Evolutionary conservation across 2,113 vertebrate species (phyloP), one percentile per base, ranked within the genome.

Genomic region (Hemichromis elongatus): DNA sequence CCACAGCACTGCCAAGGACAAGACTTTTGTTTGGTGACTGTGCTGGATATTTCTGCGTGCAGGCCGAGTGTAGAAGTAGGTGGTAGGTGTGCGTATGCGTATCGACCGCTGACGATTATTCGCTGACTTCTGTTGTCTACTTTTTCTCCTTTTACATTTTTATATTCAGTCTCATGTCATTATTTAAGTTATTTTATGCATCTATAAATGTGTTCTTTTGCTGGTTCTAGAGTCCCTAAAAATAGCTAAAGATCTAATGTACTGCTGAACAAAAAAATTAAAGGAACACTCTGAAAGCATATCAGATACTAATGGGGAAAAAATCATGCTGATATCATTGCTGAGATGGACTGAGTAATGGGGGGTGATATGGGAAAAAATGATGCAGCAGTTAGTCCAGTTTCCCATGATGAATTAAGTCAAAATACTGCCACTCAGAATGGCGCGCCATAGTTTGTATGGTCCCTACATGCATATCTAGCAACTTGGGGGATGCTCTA

Each of bases 1-100:
- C 90, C 79, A 75, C 90, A 84, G 57, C 30, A 0, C 30, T 5
- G 80, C 59, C 82, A 87, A 90, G 84, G 90, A 86, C 89, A 24
- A 68, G 80, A 55, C 82, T 87, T 88, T 40, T 80, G 81, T 86
- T 83, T 83, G 79, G 81, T 73, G 87, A 77, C 85, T 40, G 59
- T 14, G 61, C 59, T 90, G 85, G 45, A 70, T 75, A 83, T 83
- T 79, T 83, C 63, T 75, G 55, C 14, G 37, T 37, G 50, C 52
- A 24, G 50, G 24, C 61, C 12, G 50, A 79, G 26, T 73, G 33
- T 86, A 14, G 33, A 56, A 37, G 83, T 52, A 85, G 73, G 82
- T 55, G 61, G 82, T 56, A 73, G 82, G 33, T 85, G 83, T 84
- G 83, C 79, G 63, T 35, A 28, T 88, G 57, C 55, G 30, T 77